Percentiles rank a stretch among this genome's conserved stretches.
Evolutionary conservation across 1,140 invertebrate genomes (phyloP).

Genomic region (Drosophila micromelanica): DNA sequence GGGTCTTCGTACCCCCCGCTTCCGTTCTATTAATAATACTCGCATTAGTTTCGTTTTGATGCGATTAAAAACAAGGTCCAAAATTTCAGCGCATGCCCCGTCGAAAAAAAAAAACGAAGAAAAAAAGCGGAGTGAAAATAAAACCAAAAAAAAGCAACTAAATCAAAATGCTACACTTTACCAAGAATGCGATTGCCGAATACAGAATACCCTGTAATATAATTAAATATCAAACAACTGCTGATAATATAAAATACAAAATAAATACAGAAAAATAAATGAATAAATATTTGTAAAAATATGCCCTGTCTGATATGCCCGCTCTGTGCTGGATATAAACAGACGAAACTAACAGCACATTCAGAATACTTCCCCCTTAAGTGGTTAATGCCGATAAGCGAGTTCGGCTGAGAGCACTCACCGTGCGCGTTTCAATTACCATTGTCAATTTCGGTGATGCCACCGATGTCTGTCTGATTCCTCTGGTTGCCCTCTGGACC

Average conservation of each 20-base stretch:
- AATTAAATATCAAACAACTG: neutral
- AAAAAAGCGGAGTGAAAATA: neutral
- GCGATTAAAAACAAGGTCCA: slow-evolving; percentile 68
- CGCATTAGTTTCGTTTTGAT: slow-evolving; percentile 76
- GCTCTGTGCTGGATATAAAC: slow-evolving; percentile 9
- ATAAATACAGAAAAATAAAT: neutral
- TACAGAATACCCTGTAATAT: slow-evolving; percentile 1
- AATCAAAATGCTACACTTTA: neutral
- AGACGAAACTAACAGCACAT: slow-evolving; percentile 51
- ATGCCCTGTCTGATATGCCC: neutral
- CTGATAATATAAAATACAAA: neutral
- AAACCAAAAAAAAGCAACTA: slow-evolving; percentile 2
- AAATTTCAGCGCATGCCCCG: slow-evolving; percentile 9
- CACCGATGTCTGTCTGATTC: slow-evolving; percentile 3
- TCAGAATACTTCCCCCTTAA: slow-evolving; percentile 62
- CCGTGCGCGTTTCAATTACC: slow-evolving; percentile 72
- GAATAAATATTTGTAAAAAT: neutral
- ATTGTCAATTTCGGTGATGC: slow-evolving; percentile 62
- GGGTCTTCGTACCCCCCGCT: slow-evolving; percentile 37
- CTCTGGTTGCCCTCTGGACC: neutral
- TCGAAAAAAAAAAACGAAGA: neutral
- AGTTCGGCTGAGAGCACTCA: slow-evolving; percentile 54
- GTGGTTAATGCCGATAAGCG: slow-evolving; percentile 77
- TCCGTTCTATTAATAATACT: slow-evolving; percentile 74
- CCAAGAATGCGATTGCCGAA: neutral